phyloP scores from a whole-genome alignment of 2,113 vertebrate species.

The Tyrannus savana region DNA sequence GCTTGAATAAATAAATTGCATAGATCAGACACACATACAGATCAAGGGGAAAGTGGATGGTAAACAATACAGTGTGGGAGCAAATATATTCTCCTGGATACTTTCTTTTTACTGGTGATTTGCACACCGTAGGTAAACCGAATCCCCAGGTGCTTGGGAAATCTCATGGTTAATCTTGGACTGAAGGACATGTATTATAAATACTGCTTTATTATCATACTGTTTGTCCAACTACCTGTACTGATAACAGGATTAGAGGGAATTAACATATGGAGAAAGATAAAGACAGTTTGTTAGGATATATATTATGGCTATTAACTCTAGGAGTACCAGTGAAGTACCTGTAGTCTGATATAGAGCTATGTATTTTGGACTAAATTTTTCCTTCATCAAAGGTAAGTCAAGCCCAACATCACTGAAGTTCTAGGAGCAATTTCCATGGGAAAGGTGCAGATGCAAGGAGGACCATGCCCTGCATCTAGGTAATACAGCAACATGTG shows the following conservation, averaged over 20 bases:
- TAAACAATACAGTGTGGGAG: constrained; percentile 11
- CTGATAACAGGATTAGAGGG: constrained; percentile 64
- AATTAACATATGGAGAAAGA: constrained; percentile 59
- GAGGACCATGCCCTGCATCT: fast-evolving
- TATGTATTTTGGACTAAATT: background rate
- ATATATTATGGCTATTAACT: constrained; percentile 26
- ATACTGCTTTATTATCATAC: constrained; percentile 48
- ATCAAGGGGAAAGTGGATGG: background rate
- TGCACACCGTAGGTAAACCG: constrained; percentile 35
- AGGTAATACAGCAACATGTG: background rate
- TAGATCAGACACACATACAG: background rate
- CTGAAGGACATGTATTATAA: constrained; percentile 53
- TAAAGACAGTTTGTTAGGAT: constrained; percentile 12
- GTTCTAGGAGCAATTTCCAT: background rate
- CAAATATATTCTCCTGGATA: constrained; percentile 12
- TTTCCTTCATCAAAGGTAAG: background rate
- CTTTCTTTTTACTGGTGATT: background rate
- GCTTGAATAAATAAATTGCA: background rate
- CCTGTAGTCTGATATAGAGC: background rate
- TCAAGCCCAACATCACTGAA: background rate
- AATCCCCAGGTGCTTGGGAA: constrained; percentile 39
- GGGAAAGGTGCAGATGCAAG: background rate
- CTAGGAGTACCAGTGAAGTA: background rate
- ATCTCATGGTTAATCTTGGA: constrained; percentile 36
- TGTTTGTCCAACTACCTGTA: constrained; percentile 65